phyloP scores from a whole-genome alignment of 2,113 vertebrate species.

The Hymenochirus boettgeri region DNA sequence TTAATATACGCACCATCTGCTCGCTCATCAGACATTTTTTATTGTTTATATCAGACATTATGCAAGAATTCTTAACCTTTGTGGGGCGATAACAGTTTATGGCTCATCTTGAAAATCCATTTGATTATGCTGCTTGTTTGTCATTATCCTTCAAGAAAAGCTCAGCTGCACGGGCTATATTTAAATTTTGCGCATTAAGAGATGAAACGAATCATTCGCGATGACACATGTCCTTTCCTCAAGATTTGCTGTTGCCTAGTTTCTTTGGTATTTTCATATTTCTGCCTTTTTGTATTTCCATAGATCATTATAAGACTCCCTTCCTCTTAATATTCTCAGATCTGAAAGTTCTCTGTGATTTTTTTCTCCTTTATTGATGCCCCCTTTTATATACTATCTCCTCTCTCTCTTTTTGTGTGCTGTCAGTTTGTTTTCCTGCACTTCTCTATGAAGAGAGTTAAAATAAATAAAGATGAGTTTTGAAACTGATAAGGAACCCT shows the following conservation, averaged over 20 bases:
- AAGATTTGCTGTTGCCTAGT: slow-evolving; percentile 15
- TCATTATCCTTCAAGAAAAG: slow-evolving; percentile 10
- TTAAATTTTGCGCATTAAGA: slow-evolving; percentile 27
- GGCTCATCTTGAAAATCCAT: slow-evolving; percentile 34
- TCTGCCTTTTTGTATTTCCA: slow-evolving; percentile 23
- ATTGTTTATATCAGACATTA: slow-evolving; percentile 18
- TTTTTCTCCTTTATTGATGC: slow-evolving; percentile 27
- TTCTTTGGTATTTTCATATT: slow-evolving; percentile 19
- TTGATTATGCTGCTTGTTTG: slow-evolving; percentile 17
- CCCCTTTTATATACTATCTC: slow-evolving; percentile 35
- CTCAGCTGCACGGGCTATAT: slow-evolving; percentile 16
- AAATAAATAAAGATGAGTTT: slow-evolving; percentile 39
- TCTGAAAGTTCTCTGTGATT: slow-evolving; percentile 19
- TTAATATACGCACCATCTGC: slow-evolving; percentile 5
- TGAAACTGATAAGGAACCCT: slow-evolving; percentile 20
- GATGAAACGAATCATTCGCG: slow-evolving; percentile 19
- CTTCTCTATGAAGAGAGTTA: slow-evolving; percentile 15
- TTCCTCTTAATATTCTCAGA: slow-evolving; percentile 14
- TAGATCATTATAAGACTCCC: slow-evolving; percentile 29
- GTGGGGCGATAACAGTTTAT: slow-evolving; percentile 28
- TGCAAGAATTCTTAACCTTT: slow-evolving; percentile 26
- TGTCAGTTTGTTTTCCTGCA: slow-evolving; percentile 35
- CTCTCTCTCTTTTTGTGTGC: slow-evolving; percentile 20
- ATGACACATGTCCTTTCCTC: slow-evolving; percentile 16
- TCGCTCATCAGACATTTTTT: slow-evolving; percentile 24